Conservation (phyloP, 2,797 vertebrate species). For the Cossypha niveicapilla region DNA sequence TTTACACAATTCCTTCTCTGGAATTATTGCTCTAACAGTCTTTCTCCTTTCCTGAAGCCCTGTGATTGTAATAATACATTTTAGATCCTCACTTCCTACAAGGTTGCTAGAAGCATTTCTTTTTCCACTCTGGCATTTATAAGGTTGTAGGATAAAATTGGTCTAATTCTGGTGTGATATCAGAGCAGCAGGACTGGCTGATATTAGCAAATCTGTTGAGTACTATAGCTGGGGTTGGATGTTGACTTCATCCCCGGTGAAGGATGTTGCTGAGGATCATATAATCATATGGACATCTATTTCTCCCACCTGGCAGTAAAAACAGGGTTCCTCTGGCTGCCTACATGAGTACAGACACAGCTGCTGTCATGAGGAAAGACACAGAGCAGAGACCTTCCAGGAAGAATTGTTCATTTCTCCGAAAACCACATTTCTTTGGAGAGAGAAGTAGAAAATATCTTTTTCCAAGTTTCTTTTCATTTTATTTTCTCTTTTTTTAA, state of each 20-base stretch:
- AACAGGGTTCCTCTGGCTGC: not conserved
- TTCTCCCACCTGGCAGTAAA: not conserved
- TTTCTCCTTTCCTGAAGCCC: not conserved
- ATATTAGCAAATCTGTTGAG: not conserved
- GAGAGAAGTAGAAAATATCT: not conserved
- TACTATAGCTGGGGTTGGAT: not conserved
- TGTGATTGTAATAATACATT: not conserved
- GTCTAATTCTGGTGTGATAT: not conserved
- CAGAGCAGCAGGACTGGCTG: not conserved
- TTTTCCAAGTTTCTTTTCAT: not conserved
- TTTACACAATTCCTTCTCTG: not conserved
- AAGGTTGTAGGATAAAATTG: not conserved
- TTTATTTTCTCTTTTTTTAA: not conserved
- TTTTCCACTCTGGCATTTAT: not conserved
- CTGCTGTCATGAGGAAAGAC: not conserved
- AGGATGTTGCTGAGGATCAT: not conserved
- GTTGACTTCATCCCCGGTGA: not conserved
- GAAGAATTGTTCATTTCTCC: not conserved
- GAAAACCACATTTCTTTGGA: not conserved
- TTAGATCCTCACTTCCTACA: not conserved
- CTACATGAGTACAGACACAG: not conserved
- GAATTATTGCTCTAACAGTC: not conserved
- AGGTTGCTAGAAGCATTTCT: not conserved
- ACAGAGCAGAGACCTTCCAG: not conserved
- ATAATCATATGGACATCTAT: not conserved